These are phyloP conservation scores for Rhegmatorhina hoffmannsi DNA, from an alignment of 2,113 vertebrate genomes.

Conservation along the genomic window DNA sequence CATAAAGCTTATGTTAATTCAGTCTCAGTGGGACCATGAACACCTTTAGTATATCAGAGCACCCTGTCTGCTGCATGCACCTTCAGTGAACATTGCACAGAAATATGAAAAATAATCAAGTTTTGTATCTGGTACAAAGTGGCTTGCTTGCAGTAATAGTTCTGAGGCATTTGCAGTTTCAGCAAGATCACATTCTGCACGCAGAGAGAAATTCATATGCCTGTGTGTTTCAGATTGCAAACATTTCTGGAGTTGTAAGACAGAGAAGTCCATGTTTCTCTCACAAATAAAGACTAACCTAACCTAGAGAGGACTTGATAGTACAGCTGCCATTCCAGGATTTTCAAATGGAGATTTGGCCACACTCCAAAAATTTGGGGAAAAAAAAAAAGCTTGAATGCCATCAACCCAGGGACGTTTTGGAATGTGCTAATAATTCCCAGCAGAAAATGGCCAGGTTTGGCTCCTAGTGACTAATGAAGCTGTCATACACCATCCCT, in stretches of 20 bases:
- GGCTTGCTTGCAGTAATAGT: neutral
- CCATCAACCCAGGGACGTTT: slow-evolving; percentile 47
- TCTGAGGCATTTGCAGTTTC: neutral
- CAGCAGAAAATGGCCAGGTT: slow-evolving; percentile 71
- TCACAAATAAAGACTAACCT: neutral
- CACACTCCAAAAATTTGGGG: neutral
- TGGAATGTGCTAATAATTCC: slow-evolving; percentile 74
- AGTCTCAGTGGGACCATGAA: neutral
- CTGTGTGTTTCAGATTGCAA: neutral
- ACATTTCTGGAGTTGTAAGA: neutral
- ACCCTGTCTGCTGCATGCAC: neutral
- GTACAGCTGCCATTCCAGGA: neutral
- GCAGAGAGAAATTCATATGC: neutral
- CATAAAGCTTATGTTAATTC: neutral
- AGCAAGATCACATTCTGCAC: neutral
- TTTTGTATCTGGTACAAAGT: neutral
- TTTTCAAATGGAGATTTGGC: slow-evolving; percentile 15
- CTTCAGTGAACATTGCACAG: neutral
- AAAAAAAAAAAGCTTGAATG: neutral
- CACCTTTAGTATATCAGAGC: neutral
- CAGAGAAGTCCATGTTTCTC: neutral
- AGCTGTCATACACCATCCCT: slow-evolving; percentile 71
- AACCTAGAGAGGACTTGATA: neutral
- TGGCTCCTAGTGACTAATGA: slow-evolving; percentile 75
- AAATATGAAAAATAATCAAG: neutral